Base-by-base conservation (phyloP, 2,797 vertebrate genomes). In the Pagetopsis macropterus region DNA sequence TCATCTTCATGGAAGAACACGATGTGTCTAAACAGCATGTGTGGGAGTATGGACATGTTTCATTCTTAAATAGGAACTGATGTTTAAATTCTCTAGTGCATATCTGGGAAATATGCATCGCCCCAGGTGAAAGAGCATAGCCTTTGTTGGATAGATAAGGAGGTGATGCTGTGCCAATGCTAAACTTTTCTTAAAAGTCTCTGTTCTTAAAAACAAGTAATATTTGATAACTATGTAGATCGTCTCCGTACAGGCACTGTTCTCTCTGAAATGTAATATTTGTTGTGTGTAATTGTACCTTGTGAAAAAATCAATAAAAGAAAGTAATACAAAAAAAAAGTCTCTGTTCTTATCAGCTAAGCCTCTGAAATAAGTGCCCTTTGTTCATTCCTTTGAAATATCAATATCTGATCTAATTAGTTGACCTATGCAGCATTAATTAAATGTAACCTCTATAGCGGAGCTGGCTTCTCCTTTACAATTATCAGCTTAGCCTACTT, bases 321-420 rank as follows among this genome's bases (percentile, higher is more conserved):
- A n/a, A n/a, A n/a, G n/a, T n/a, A n/a, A n/a, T n/a, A n/a, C n/a
- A n/a, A n/a, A n/a, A n/a, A n/a, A n/a, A n/a, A n/a, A n/a, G 15
- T 61, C 31, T 23, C 41, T 46, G 68, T 70, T 41, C 44, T 79
- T 45, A 66, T 70, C 66, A 59, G 61, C 62, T 50, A 52, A 72
- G 66, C 59, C 57, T 52, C 56, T 72, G 40, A 86, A 88, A 87
- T 81, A 44, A 78, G 71, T 60, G 17, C 55, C 43, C 13, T 83
- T 66, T 79, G 56, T 74, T 85, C 14, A 70, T 74, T 80, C 73
- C 55, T 77, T 82, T 75, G 44, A 75, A 79, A 77, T 82, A 78
- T 79, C 76, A 78, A 85, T 76, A 70, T 65, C 68, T 79, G 60
- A 81, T 86, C 48, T 81, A 84, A 87, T 89, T 78, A 76, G 66